phyloP scores from a whole-genome alignment of 53 echinoderm and acorn worm genomes.

The Paracentrotus lividus region DNA sequence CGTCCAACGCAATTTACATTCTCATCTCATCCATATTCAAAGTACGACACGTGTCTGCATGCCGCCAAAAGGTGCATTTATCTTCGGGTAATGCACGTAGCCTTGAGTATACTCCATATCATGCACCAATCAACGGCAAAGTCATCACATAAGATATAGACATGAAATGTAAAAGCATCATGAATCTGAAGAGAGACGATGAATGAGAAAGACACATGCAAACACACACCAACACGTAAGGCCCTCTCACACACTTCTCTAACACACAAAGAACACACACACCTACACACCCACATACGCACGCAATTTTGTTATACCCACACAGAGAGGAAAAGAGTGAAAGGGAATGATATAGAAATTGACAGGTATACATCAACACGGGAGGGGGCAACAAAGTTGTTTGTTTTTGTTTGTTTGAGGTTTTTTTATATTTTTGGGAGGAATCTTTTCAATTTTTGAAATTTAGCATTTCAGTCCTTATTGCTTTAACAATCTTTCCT shows the following conservation, averaged over 20 bases:
- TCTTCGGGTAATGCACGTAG: not conserved
- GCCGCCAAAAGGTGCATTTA: not conserved
- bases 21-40: conserved; percentile 29
- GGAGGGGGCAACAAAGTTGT: no score
- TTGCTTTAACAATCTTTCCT: no score
- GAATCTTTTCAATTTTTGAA: no score
- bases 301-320: not conserved
- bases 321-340: not conserved
- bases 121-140: not conserved
- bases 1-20: not conserved
- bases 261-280: not conserved
- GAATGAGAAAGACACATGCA: not conserved
- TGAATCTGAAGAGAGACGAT: not conserved
- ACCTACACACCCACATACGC: not conserved
- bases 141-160: not conserved
- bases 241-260: no score
- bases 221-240: no score
- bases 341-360: not conserved
- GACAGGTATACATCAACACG: no score
- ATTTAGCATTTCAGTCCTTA: no score
- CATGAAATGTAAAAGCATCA: not conserved
- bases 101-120: not conserved
- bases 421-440: no score
- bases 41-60: not conserved
- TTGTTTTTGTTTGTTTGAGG: no score